Evolutionary conservation across 2,113 vertebrate species (phyloP), one percentile per base, ranked within the genome.

Genomic region (Aspiorhynchus laticeps): DNA sequence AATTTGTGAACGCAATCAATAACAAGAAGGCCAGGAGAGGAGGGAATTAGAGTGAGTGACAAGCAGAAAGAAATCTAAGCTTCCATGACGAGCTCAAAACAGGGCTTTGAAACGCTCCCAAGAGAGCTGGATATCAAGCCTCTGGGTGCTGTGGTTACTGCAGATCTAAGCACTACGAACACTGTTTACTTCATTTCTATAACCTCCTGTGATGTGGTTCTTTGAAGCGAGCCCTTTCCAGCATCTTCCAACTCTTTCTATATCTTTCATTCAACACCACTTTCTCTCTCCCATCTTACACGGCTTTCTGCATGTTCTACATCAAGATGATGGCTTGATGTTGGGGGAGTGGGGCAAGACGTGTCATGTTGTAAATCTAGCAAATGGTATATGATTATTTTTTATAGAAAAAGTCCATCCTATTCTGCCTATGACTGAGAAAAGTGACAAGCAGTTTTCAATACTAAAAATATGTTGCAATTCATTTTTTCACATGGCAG

Each of bases 111-210:
- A 86, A 86, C 56, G 61, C 74, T 74, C 80, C 53, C 61, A 36
- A 51, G 80, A 83, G 78, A 46, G 56, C 21, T 69, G 84, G 59
- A 67, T 56, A 59, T 41, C n/a, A 56, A 65, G 73, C 87, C 87
- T 75, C 31, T 78, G 76, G 84, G 84, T 71, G 31, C 38, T 14
- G 80, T 24, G 69, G 76, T 77, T 73, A 75, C 75, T 75, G 65
- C 81, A 85, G 67, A 85, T 59, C 82, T 65, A 53, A 81, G 56
- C 1, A 43, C 74, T 77, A 19, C 28, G 4, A 78, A 82, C 59
- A 69, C n/a, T 82, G 83, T 87, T 87, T 87, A 76, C 67, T 76
- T 84, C 80, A 65, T 33, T 74, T 33, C 61, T 31, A 41, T 67
- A 82, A 82, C 61, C 38, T 82, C 38, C 61, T 31, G 61, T 67